Base-by-base conservation (phyloP, 2,113 vertebrate species). In the Zosterops japonicus region DNA sequence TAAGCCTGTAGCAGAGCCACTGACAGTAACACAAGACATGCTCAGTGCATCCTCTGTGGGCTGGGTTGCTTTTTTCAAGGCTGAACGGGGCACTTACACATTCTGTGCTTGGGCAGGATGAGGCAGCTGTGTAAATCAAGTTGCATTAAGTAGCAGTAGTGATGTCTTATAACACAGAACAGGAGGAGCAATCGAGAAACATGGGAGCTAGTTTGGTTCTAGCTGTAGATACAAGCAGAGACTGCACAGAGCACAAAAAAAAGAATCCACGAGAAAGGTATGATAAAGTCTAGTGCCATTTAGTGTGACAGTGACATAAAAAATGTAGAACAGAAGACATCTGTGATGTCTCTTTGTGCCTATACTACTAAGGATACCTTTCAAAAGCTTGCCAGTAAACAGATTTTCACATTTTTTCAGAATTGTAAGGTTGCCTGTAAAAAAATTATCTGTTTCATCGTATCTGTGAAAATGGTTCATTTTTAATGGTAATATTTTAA, bases 401-500 rank as follows among this genome's bases (percentile, higher is more conserved):
- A 90, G 84, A 88, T 72, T 88, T 27, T 86, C 71, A 74, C 2
- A 3, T 92, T 95, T 95, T 85, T 85, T 39, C 33, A 63, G 27
- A 83, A 87, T 47, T 90, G 68, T 77, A 90, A 83, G 33, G 31
- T 86, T 56, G 75, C 19, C 41, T 86, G 82, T 83, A 81, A 95
- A 94, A 95, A 93, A 85, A 81, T 56, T 35, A 82, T 47, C 75
- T 4, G 0, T 59, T 95, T 80, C 76, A 83, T 77, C 1, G 3
- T 74, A 85, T 70, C 79, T 94, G 83, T 52, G 69, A 50, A 92
- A 91, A 90, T 49, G 16, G 70, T 92, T 94, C 44, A 92, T 96
- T 90, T 96, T 94, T 92, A 95, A 96, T 89, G 71, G 56, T 68
- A 96, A 41, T 88, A 69, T 91, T 93, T 90, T 93, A 91, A 97